These are phyloP conservation scores for rabbit (Oryctolagus cuniculus) DNA, from an alignment of 2,113 vertebrate species.

Conservation along the genomic window DNA sequence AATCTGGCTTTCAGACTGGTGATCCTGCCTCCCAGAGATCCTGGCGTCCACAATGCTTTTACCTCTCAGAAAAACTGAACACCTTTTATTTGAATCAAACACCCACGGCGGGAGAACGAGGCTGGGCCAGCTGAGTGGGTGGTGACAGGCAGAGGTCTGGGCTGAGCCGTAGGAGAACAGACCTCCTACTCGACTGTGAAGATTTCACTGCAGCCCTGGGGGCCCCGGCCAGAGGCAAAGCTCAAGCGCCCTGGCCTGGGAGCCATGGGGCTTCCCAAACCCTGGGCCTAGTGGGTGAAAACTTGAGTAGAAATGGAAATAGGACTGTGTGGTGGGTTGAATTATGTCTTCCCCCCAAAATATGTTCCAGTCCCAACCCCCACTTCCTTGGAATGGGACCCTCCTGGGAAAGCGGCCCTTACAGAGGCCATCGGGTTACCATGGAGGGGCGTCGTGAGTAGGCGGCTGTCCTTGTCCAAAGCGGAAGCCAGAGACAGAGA, in stretches of 20 bases:
- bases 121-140: constrained; percentile 45
- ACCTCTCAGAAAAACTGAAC: constrained; percentile 38
- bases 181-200: not conserved
- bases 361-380: no score
- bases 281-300: no score
- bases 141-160: not conserved
- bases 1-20: not conserved
- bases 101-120: not conserved
- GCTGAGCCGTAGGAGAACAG: not conserved
- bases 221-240: not conserved
- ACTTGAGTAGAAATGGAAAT: no score
- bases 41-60: not conserved
- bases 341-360: no score
- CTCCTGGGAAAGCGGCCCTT: no score
- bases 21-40: not conserved
- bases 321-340: no score
- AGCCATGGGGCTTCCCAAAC: not conserved
- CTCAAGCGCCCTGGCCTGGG: not conserved
- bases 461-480: no score
- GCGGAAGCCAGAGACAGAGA: no score
- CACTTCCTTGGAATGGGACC: no score
- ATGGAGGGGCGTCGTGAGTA: no score
- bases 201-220: constrained; percentile 45
- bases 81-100: constrained; percentile 63
- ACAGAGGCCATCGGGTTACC: no score